Evolutionary conservation across 2,888 invertebrate species (phyloP).

Genomic region (Coleophora deauratella): DNA sequence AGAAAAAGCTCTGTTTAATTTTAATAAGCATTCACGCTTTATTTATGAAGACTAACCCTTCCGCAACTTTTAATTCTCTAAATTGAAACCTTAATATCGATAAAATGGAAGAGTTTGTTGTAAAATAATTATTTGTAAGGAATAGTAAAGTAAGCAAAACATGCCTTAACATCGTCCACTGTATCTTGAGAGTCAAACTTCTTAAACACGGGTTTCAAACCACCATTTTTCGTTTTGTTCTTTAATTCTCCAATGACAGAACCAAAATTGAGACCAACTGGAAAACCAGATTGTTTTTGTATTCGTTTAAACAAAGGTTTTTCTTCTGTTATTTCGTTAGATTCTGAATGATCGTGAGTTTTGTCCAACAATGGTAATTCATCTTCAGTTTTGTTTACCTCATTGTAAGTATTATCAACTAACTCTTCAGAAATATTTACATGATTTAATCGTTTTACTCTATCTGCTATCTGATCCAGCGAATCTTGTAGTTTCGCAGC

Average conservation of each 20-base stretch:
- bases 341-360: too few species aligned
- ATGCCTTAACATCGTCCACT: constrained; percentile 49
- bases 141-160: constrained; percentile 21
- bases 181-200: constrained; percentile 41
- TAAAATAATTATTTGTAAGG: too few species aligned
- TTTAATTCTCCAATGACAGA: constrained; percentile 64
- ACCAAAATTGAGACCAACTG: constrained; percentile 54
- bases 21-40: too few species aligned
- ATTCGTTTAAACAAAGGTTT: constrained; percentile 42
- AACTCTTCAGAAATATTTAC: constrained; percentile 12
- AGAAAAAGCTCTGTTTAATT: too few species aligned
- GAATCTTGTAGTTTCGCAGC: constrained; percentile 32
- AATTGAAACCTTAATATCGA: too few species aligned
- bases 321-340: constrained; percentile 1
- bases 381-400: constrained; percentile 4
- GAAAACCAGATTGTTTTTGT: constrained; percentile 50
- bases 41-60: too few species aligned
- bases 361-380: constrained; percentile 2
- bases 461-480: constrained; percentile 41
- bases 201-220: constrained; percentile 60
- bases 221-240: constrained; percentile 55
- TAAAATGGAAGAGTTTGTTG: too few species aligned
- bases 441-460: constrained; percentile 31
- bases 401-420: constrained; percentile 3
- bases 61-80: too few species aligned